Base-by-base conservation (phyloP, 2,888 invertebrate genomes). In the Microctonus aethiopoides region DNA sequence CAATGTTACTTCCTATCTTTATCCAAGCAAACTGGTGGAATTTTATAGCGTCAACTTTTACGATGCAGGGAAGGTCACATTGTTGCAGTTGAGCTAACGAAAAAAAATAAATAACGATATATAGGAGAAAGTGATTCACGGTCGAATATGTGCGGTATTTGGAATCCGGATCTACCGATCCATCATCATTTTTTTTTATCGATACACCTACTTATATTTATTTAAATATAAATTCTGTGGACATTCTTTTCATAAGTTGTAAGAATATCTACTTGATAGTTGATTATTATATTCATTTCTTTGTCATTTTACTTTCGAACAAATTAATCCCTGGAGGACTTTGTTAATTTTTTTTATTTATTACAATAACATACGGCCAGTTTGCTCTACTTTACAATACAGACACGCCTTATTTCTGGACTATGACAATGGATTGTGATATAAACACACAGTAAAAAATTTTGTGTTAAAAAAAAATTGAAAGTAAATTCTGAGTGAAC, bases 401-500 rank as follows among this genome's bases (percentile, higher is more conserved):
- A 34, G 73, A 51, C 74, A 71, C 74, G 71, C 74, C 74, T 72
- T 39, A 67, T 72, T 73, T 60, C 22, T 68, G 39, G 41, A 61
- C 1, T 20, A n/a, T n/a, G n/a, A n/a, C n/a, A 7, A 46, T 16
- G 16, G 1, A 46, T 16, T 46, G 16, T 2, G 16, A n/a, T 46
- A 20, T 46, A 46, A 7, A 20, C 4, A n/a, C n/a, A n/a, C n/a
- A n/a, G n/a, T n/a, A n/a, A n/a, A n/a, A n/a, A n/a, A n/a, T n/a
- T n/a, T n/a, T n/a, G n/a, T n/a, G n/a, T n/a, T n/a, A n/a, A n/a
- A n/a, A n/a, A n/a, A n/a, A n/a, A n/a, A n/a, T n/a, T n/a, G n/a
- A n/a, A n/a, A n/a, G n/a, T n/a, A n/a, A n/a, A n/a, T n/a, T n/a
- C n/a, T n/a, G n/a, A n/a, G n/a, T n/a, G n/a, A n/a, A n/a, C n/a